These are phyloP conservation scores for Mythimna loreyi DNA, from an alignment of 2,888 invertebrate species.

Conservation along the genomic window DNA sequence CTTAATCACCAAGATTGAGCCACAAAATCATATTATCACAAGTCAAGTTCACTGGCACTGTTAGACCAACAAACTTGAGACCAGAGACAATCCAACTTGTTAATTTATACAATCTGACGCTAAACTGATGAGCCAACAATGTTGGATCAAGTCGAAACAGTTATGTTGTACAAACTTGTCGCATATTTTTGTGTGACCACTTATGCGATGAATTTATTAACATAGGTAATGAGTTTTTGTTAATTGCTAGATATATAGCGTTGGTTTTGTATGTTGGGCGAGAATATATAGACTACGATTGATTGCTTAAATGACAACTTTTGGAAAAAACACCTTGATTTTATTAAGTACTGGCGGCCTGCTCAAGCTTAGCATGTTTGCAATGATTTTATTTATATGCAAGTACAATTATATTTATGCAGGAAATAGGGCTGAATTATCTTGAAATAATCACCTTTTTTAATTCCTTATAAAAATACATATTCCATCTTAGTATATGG, in stretches of 20 bases:
- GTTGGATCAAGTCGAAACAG: slow-evolving; percentile 26
- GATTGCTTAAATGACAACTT: no score
- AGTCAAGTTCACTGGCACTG: slow-evolving; percentile 20
- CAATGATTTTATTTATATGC: no score
- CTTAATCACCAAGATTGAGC: neutral
- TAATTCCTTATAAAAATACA: no score
- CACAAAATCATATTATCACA: neutral
- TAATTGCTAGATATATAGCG: neutral
- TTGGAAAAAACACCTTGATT: no score
- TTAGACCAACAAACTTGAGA: slow-evolving; percentile 12
- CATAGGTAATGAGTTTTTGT: slow-evolving; percentile 10
- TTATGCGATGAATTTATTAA: slow-evolving; percentile 32
- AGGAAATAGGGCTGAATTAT: no score
- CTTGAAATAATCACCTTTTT: no score
- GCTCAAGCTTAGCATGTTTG: no score
- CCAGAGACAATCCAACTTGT: slow-evolving; percentile 20
- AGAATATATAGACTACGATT: no score
- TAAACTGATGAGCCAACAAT: slow-evolving; percentile 27
- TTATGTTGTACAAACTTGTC: slow-evolving; percentile 34
- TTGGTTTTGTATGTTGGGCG: neutral
- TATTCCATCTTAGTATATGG: no score
- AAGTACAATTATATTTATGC: no score
- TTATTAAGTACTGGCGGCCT: no score
- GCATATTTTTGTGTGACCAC: slow-evolving; percentile 42
- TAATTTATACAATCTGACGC: slow-evolving; percentile 36